Evolutionary conservation across 1,140 invertebrate species (phyloP).

Genomic region (Platorchestia sp.): DNA sequence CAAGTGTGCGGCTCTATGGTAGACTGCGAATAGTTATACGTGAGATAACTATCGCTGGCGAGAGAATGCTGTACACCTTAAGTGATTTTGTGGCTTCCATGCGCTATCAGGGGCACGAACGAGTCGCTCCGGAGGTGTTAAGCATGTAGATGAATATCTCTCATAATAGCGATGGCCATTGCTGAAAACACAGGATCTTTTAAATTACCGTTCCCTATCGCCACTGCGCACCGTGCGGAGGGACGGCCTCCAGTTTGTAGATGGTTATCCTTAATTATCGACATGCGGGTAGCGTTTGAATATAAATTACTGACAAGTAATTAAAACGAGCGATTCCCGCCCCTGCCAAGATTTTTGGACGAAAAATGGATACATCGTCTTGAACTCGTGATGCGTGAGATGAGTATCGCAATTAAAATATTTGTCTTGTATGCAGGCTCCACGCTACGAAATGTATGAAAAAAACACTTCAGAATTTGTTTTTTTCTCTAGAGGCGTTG

Average conservation of each 20-base stretch:
- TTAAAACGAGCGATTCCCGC: not conserved
- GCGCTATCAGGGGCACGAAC: not conserved
- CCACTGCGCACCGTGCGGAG: not conserved
- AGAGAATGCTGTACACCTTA: not conserved
- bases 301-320: not conserved
- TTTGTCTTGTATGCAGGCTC: not conserved
- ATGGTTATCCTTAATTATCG: not conserved
- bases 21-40: not conserved
- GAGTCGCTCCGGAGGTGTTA: not conserved
- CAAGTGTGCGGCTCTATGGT: not conserved
- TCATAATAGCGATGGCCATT: not conserved
- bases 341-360: not conserved
- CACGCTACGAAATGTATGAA: not conserved
- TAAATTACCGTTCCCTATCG: not conserved
- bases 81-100: constrained; percentile 7
- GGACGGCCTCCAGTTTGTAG: not conserved
- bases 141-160: not conserved
- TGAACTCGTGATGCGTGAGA: not conserved
- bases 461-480: not conserved
- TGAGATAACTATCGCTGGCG: not conserved
- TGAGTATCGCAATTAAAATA: no score
- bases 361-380: not conserved
- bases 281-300: not conserved
- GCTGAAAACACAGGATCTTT: not conserved
- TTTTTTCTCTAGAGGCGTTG: no score